These are phyloP conservation scores for Erebia epiphron DNA, from an alignment of 2,888 invertebrate genomes.

Conservation along the genomic window DNA sequence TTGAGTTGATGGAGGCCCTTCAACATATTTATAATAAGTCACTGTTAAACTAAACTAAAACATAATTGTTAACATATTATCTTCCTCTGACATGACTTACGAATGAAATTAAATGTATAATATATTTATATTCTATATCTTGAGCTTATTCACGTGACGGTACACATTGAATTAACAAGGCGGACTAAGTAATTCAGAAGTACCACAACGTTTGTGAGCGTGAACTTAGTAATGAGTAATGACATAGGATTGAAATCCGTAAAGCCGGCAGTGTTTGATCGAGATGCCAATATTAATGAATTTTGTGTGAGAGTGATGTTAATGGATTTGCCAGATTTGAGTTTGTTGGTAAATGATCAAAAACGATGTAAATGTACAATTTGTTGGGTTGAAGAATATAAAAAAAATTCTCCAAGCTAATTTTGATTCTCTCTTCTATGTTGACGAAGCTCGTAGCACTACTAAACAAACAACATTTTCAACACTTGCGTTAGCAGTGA, in stretches of 20 bases:
- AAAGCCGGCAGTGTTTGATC: neutral
- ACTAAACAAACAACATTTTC: neutral
- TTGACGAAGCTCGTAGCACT: neutral
- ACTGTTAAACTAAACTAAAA: no score
- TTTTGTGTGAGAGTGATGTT: no score
- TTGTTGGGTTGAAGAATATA: neutral
- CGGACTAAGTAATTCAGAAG: conserved; percentile 20
- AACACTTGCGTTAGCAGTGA: neutral
- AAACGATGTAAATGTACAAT: no score
- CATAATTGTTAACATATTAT: no score
- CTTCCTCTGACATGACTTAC: no score
- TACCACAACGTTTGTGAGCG: neutral
- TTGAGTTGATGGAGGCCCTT: no score
- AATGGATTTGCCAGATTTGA: no score
- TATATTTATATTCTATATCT: no score
- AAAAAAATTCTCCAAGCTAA: neutral
- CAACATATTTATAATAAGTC: no score
- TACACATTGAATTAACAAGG: neutral
- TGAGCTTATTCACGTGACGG: neutral
- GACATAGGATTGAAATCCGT: conserved; percentile 5
- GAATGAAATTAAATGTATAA: no score
- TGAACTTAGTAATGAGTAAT: conserved; percentile 8
- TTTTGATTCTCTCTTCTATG: neutral
- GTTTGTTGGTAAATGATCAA: no score
- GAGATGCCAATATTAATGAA: neutral